phyloP scores from a whole-genome alignment of 2,797 vertebrate genomes.

The Melanogrammus aeglefinus region DNA sequence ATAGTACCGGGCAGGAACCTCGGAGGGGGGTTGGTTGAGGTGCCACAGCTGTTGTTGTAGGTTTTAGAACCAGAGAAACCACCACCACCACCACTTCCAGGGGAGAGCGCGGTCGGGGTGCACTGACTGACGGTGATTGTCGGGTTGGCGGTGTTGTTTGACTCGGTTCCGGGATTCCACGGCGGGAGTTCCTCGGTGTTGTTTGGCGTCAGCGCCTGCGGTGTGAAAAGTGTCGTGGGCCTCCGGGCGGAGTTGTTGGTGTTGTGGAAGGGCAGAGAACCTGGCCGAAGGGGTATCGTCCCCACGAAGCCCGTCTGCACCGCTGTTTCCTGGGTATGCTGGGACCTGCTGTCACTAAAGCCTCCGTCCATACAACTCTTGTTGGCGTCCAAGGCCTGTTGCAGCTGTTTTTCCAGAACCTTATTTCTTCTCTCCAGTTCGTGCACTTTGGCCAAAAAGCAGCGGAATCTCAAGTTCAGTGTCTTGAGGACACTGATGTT shows the following conservation, averaged over 20 bases:
- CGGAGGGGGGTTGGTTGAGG: slow-evolving; percentile 67
- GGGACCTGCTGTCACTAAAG: slow-evolving; percentile 58
- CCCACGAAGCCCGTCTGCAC: slow-evolving; percentile 89
- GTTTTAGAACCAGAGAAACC: slow-evolving; percentile 49
- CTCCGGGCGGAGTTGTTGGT: slow-evolving; percentile 75
- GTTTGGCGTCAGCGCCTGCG: slow-evolving; percentile 40
- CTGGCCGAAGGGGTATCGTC: slow-evolving; percentile 71
- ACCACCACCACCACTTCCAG: slow-evolving; percentile 35
- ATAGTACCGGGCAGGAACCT: slow-evolving; percentile 89
- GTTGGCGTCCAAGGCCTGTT: slow-evolving; percentile 84
- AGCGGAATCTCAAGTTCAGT: slow-evolving; percentile 92
- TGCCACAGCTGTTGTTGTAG: slow-evolving; percentile 41
- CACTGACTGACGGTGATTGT: slow-evolving; percentile 69
- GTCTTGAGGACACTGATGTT: slow-evolving; percentile 97
- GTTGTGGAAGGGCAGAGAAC: slow-evolving; percentile 70
- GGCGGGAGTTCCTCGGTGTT: slow-evolving; percentile 42
- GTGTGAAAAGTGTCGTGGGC: slow-evolving; percentile 71
- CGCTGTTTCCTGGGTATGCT: slow-evolving; percentile 76
- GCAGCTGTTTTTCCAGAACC: slow-evolving; percentile 92
- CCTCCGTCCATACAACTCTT: slow-evolving; percentile 57
- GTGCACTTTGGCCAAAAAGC: slow-evolving; percentile 95
- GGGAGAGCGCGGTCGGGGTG: slow-evolving; percentile 69
- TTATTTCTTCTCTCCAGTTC: slow-evolving; percentile 93
- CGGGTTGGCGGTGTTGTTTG: slow-evolving; percentile 51
- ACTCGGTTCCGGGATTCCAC: slow-evolving; percentile 32